Base-by-base conservation (phyloP, 2,797 vertebrate genomes). In the Loris lydekkerianus region DNA sequence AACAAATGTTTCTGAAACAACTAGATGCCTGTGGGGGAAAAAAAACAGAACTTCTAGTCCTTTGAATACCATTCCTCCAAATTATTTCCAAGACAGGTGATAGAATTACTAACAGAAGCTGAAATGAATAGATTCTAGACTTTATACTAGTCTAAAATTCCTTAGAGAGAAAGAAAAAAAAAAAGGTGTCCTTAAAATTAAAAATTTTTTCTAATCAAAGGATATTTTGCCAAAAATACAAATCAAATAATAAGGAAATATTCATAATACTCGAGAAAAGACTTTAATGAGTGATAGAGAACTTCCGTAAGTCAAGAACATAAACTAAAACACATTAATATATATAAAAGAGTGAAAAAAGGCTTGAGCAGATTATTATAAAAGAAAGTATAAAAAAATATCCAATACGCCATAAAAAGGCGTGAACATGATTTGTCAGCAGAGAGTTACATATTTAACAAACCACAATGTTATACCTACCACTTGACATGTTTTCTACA, bases 1-100 rank as follows among this genome's bases (percentile, higher is more conserved):
- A 84, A 49, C 56, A 91, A 78, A 78, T 73, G 23, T 91, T 84
- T 84, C 60, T 84, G 43, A 73, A 61, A 77, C 14, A 92, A 53
- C 23, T 73, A 31, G 31, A 3, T 78, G 63, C 37, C 2, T 81
- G 3, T 56, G 2, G 13, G 21, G 5, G 34, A 34, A 5, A 4
- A 85, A 81, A 27, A 63, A 8, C 27, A 94, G n/a, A 56, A 84
- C 0, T 1, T 21, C 3, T 1, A 67, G 37, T 83, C 11, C 87
- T 90, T 73, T 75, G 15, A 29, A 86, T 67, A 61, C 1, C 8
- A 25, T 91, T 73, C 10, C 61, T 15, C 34, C 11, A 81, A 94
- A n/a, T 77, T 86, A 91, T 34, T 84, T 84, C 83, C n/a, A 84
- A 83, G 31, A 63, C 15, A 60, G n/a, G 80, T 78, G 5, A 61